phyloP scores from a whole-genome alignment of 2,797 vertebrate species.

The Podarcis lilfordi region DNA sequence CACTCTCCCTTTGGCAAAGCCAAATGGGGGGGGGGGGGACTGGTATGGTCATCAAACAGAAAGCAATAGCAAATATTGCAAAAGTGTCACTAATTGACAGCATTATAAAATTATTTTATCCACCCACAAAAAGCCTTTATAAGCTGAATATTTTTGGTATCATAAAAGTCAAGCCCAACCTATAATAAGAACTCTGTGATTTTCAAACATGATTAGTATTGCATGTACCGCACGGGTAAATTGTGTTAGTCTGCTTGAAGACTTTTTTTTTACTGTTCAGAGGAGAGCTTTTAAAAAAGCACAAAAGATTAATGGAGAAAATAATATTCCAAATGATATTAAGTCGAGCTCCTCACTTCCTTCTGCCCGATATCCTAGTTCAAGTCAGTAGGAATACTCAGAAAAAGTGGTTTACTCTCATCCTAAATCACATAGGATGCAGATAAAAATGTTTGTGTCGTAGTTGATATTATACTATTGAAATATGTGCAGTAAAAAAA shows the following conservation, averaged over 20 bases:
- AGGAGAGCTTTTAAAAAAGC: constrained; percentile 10
- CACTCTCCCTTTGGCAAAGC: constrained; percentile 71
- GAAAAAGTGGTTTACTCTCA: not conserved
- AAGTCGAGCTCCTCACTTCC: not conserved
- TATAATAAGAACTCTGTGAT: constrained; percentile 71
- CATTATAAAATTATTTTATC: constrained; percentile 70
- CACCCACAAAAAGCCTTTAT: constrained; percentile 74
- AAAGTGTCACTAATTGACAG: constrained; percentile 72
- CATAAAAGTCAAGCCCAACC: constrained; percentile 73
- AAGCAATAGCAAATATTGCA: constrained; percentile 73
- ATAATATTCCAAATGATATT: constrained; percentile 20
- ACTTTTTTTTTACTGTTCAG: constrained; percentile 48
- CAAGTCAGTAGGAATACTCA: not conserved
- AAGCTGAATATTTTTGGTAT: constrained; percentile 72
- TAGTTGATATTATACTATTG: not conserved
- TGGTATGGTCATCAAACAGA: constrained; percentile 66
- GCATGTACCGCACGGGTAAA: constrained; percentile 63
- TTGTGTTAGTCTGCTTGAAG: constrained; percentile 49
- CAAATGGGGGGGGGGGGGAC: constrained; percentile 33
- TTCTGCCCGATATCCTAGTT: not conserved
- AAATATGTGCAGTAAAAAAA: not conserved
- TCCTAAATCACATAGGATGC: not conserved
- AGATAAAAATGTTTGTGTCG: not conserved
- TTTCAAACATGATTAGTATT: constrained; percentile 68
- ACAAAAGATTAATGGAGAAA: constrained; percentile 12